Evolutionary conservation across 2,888 invertebrate species (phyloP).

Genomic region (Euplexia lucipara): DNA sequence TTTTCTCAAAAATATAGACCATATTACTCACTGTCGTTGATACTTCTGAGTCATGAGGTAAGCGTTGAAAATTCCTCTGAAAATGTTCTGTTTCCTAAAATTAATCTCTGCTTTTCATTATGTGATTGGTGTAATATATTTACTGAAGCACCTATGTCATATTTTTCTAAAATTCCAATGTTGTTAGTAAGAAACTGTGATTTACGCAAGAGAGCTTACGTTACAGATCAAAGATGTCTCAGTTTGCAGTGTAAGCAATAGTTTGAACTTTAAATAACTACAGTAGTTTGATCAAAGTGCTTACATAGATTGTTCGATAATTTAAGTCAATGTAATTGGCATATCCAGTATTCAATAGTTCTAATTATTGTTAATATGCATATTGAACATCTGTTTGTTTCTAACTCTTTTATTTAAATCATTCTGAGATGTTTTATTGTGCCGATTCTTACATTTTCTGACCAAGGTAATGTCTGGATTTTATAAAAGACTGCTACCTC

Average conservation of each 20-base stretch:
- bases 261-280: constrained; percentile 26
- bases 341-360: constrained; percentile 1
- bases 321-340: constrained; percentile 25
- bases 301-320: constrained; percentile 20
- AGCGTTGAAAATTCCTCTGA: constrained; percentile 43
- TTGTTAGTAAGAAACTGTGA: constrained; percentile 24
- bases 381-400: constrained; percentile 17
- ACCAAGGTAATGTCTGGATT: too few relatives aligned
- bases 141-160: constrained; percentile 17
- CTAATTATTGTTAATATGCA: constrained; percentile 6
- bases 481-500: too few relatives aligned
- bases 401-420: constrained; percentile 14
- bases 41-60: constrained; percentile 58
- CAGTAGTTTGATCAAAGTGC: constrained; percentile 14
- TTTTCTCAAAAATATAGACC: constrained; percentile 60
- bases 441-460: too few relatives aligned
- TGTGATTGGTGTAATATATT: constrained; percentile 28
- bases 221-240: constrained; percentile 17
- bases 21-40: constrained; percentile 64
- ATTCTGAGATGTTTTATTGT: constrained; percentile 22
- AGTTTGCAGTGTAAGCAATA: constrained; percentile 26
- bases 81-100: constrained; percentile 50
- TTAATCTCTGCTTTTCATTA: constrained; percentile 49
- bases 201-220: constrained; percentile 11
- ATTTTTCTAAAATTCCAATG: constrained; percentile 28